Evolutionary conservation across 2,113 vertebrate species (phyloP).

Genomic region (Oceanodroma tethys): DNA sequence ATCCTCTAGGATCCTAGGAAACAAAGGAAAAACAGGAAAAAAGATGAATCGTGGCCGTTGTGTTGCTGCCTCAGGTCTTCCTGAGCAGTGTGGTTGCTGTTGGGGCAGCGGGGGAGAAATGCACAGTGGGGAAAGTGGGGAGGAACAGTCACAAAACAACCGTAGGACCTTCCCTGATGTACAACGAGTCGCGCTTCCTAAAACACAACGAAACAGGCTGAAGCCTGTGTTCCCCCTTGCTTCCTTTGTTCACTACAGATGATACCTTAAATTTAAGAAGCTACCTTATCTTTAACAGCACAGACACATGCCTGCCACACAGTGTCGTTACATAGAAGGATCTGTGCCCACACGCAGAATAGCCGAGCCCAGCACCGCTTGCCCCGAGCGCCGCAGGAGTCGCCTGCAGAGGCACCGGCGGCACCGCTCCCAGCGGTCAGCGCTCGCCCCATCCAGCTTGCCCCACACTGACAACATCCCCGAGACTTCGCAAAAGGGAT

Average conservation of each 20-base stretch:
- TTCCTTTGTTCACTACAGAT: neutral
- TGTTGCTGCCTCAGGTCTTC: neutral
- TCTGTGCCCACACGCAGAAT: neutral
- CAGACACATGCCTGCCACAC: rapidly evolving
- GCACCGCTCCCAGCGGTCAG: rapidly evolving
- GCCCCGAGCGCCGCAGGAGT: rapidly evolving
- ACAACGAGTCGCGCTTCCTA: neutral
- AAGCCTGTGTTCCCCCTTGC: neutral
- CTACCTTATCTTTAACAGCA: neutral
- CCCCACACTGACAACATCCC: neutral
- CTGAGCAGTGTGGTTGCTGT: neutral
- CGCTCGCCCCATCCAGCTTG: neutral
- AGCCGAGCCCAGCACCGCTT: rapidly evolving
- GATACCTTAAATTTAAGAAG: neutral
- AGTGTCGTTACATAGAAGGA: neutral
- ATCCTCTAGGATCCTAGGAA: neutral
- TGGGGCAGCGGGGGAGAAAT: neutral
- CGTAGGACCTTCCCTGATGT: neutral
- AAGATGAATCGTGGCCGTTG: neutral
- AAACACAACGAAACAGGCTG: neutral
- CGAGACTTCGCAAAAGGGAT: neutral
- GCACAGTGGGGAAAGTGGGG: neutral
- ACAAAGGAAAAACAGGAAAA: neutral
- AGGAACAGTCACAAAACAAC: neutral
- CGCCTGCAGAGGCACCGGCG: too few relatives aligned